A percentile compares a stretch with the other conserved stretches of the same genome.
Conservation (phyloP, 1,140 invertebrate species). For the Phymastichus coffea region DNA sequence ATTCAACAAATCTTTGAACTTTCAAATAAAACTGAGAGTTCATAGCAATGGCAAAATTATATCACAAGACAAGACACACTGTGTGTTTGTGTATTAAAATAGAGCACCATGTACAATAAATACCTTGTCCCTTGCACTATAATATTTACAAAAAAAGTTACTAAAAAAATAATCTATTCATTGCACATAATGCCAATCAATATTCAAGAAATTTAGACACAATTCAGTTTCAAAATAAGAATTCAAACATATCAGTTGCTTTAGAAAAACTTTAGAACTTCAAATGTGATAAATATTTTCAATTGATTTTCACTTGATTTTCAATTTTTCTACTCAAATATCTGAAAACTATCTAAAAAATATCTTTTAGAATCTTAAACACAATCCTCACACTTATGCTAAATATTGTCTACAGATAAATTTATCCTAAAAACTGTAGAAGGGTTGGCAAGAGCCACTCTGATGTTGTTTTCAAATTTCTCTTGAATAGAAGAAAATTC, state of each 20-base stretch:
- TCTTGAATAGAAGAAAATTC: conserved; percentile 86
- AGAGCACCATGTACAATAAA: conserved; percentile 5
- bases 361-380: conserved; percentile 28
- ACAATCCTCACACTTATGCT: conserved; percentile 35
- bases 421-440: conserved; percentile 72
- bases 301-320: background rate
- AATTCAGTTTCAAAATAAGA: background rate
- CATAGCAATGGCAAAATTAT: conserved; percentile 13
- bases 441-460: conserved; percentile 63
- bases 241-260: background rate
- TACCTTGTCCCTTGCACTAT: background rate
- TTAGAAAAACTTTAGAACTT: too few relatives aligned
- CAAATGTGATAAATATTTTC: too few relatives aligned
- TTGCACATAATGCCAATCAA: too few relatives aligned
- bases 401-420: conserved; percentile 67
- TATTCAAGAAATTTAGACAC: background rate
- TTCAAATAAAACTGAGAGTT: background rate
- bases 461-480: conserved; percentile 77
- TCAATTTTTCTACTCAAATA: too few relatives aligned
- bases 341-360: conserved; percentile 13
- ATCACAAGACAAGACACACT: conserved; percentile 33
- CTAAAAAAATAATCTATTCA: background rate
- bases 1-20: conserved; percentile 2
- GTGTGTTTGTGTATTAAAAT: conserved; percentile 28
- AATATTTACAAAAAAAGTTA: background rate